Conservation (phyloP, 2,113 vertebrate species). For the Lasiurus borealis region DNA sequence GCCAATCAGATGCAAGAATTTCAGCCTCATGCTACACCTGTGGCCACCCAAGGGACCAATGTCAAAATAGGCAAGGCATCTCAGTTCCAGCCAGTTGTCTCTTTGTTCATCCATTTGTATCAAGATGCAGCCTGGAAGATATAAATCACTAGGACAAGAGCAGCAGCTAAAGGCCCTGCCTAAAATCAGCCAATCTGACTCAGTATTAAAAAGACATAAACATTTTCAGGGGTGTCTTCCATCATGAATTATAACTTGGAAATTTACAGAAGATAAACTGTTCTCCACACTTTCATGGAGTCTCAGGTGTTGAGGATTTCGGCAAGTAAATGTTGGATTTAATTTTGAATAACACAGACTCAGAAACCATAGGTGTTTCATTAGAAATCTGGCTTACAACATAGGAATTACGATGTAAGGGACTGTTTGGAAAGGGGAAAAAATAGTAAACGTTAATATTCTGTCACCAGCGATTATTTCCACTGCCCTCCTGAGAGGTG, state of each 20-base stretch:
- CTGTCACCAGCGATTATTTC: slow-evolving; percentile 66
- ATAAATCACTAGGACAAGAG: not conserved
- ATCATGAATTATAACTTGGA: not conserved
- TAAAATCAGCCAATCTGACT: not conserved
- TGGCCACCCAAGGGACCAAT: not conserved
- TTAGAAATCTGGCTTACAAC: not conserved
- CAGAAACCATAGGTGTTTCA: not conserved
- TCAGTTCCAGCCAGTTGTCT: not conserved
- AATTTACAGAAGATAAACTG: not conserved
- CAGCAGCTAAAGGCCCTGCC: rapidly evolving
- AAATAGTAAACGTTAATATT: slow-evolving; percentile 59
- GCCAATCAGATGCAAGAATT: not conserved
- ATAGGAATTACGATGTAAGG: slow-evolving; percentile 35
- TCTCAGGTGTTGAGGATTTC: not conserved
- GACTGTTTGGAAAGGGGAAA: not conserved
- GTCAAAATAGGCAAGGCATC: not conserved
- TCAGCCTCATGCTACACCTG: not conserved
- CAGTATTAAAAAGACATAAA: not conserved
- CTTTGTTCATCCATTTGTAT: not conserved
- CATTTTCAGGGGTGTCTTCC: not conserved
- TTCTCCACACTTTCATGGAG: not conserved
- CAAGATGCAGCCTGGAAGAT: rapidly evolving
- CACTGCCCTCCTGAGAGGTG: slow-evolving; percentile 49
- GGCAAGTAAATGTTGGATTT: not conserved
- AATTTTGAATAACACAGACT: not conserved